phyloP scores from a whole-genome alignment of 2,797 vertebrate genomes.

The Potorous gilbertii region DNA sequence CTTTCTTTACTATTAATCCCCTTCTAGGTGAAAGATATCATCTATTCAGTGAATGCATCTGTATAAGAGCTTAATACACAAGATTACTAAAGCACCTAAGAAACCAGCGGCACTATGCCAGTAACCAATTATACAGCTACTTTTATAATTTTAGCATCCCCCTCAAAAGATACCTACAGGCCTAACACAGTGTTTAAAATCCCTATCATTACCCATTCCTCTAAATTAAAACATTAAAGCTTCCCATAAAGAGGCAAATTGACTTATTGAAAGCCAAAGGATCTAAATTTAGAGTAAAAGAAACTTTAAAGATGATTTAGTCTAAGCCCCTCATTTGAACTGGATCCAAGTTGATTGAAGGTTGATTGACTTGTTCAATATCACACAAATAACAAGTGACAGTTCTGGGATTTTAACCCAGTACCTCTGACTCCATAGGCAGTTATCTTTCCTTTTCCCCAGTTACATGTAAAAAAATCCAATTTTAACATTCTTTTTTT shows the following conservation, averaged over 20 bases:
- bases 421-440: not conserved
- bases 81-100: not conserved
- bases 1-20: not conserved
- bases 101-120: not conserved
- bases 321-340: not conserved
- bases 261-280: not conserved
- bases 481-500: not conserved
- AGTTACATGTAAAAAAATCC: not conserved
- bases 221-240: not conserved
- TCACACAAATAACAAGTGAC: not conserved
- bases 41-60: not conserved
- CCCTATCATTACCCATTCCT: not conserved
- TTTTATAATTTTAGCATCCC: not conserved
- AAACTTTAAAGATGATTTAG: not conserved
- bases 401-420: not conserved
- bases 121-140: not conserved
- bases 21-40: not conserved
- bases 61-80: not conserved
- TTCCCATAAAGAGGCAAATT: not conserved
- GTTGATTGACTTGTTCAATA: not conserved
- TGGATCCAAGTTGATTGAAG: not conserved
- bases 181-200: not conserved
- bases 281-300: not conserved
- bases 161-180: too few species aligned
- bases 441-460: not conserved